Base-by-base conservation (phyloP, 2,797 vertebrate genomes). In the Borostomias antarcticus region DNA sequence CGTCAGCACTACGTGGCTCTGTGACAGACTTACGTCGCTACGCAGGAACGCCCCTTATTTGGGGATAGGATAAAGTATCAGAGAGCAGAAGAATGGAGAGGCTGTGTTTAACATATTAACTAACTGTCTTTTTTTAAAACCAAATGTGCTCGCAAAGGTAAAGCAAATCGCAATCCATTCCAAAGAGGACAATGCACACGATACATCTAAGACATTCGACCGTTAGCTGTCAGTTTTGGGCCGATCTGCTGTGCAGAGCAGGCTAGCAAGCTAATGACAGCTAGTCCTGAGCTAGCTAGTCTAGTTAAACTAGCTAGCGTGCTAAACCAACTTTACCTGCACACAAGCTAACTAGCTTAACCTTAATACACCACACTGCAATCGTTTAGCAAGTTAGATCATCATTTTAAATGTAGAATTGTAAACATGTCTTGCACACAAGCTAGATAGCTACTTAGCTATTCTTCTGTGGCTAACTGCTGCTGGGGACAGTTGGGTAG, bases 81-180 rank as follows among this genome's bases (percentile, higher is more conserved):
- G 75, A 75, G 53, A 64, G 64, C 75, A 69, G 77, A 78, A 75
- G 77, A 81, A 78, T 79, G 80, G 81, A 76, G 48, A 77, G 77
- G 70, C 72, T 51, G 69, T 78, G 68, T 74, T 58, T 79, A 67
- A 67, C 68, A 76, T 73, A 72, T 70, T 68, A 72, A 61, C 60
- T 40, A 63, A 64, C 52, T 58, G 50, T 51, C 19, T 23, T 25
- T 25, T 23, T 21, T 3, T 8, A 21, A 29, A 9, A 21, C 50
- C 77, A 66, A 78, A 81, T 84, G 79, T 73, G 71, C 77, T 68
- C 69, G 28, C 70, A 62, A 76, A 84, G 84, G 84, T 86, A 84
- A 86, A 77, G 33, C 25, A 47, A 11, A 13, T 29, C 63, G 45
- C 30, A 43, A 70, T 69, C 58, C 13, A 51, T 67, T 23, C 47